These are phyloP conservation scores for Malacoctenus gilli DNA, from an alignment of 2,797 vertebrate genomes.

Conservation along the genomic window DNA sequence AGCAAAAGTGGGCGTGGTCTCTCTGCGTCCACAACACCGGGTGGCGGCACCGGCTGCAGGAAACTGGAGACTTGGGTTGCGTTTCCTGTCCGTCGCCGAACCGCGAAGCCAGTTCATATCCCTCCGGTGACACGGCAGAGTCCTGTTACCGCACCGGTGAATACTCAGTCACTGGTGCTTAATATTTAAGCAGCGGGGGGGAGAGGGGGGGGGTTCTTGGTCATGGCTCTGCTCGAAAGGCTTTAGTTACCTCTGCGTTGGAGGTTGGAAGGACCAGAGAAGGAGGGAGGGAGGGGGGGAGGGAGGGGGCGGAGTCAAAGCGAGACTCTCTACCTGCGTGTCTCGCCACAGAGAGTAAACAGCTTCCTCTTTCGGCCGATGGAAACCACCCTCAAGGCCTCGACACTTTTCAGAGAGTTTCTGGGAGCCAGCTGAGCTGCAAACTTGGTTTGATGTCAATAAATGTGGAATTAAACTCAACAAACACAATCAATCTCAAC, in stretches of 20 bases:
- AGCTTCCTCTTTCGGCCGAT: too few species aligned
- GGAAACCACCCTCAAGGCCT: too few species aligned
- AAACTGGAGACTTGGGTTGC: constrained; percentile 37
- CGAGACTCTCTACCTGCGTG: too few species aligned
- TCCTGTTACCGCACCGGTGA: constrained; percentile 57
- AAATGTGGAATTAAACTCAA: background rate
- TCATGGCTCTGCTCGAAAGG: constrained; percentile 44
- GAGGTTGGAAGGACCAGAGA: constrained; percentile 2
- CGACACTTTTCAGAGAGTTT: constrained; percentile 26
- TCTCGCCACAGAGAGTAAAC: too few species aligned
- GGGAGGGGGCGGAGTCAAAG: too few species aligned
- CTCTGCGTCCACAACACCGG: too few species aligned
- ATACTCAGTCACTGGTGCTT: constrained; percentile 53
- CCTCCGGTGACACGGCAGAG: constrained; percentile 38
- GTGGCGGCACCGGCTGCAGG: too few species aligned
- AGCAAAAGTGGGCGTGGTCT: too few species aligned
- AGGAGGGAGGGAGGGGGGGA: background rate
- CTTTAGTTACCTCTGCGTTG: constrained; percentile 57
- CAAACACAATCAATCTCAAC: too few species aligned
- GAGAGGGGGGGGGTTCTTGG: constrained; percentile 43
- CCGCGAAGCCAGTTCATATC: constrained; percentile 21
- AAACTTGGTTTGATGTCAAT: background rate
- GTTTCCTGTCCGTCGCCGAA: constrained; percentile 46
- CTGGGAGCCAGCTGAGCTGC: background rate
- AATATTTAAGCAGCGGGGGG: constrained; percentile 76